Evolutionary conservation across 2,797 vertebrate species (phyloP).

Genomic region (Spondyliosoma cantharus): DNA sequence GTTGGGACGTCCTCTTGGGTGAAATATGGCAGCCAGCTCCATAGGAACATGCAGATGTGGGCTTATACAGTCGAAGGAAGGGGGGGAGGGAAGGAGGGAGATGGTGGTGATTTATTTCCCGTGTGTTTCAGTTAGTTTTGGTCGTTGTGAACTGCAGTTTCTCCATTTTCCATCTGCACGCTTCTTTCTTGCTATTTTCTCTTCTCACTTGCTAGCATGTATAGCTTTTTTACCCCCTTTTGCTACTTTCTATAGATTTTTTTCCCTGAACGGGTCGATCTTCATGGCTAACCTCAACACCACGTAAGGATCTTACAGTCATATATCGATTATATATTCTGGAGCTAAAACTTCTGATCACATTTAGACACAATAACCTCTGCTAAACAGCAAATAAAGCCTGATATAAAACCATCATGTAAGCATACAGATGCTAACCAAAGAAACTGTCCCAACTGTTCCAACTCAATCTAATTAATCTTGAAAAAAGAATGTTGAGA

Average conservation of each 20-base stretch:
- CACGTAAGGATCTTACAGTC: background rate
- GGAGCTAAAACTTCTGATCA: background rate
- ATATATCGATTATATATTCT: background rate
- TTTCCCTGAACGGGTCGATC: background rate
- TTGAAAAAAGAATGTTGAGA: slow-evolving; percentile 56
- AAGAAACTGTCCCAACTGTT: slow-evolving; percentile 15
- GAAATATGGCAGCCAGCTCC: slow-evolving; percentile 75
- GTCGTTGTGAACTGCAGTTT: slow-evolving; percentile 67
- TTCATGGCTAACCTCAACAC: slow-evolving; percentile 19
- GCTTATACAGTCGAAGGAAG: slow-evolving; percentile 50
- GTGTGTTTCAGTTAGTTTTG: slow-evolving; percentile 77
- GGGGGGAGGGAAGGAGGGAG: slow-evolving; percentile 39
- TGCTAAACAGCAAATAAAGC: background rate
- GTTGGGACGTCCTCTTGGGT: slow-evolving; percentile 66
- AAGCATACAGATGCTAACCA: slow-evolving; percentile 4
- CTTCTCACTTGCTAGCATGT: slow-evolving; percentile 36
- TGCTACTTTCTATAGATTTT: background rate
- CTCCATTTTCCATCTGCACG: slow-evolving; percentile 73
- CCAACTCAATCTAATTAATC: slow-evolving; percentile 44
- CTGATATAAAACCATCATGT: slow-evolving; percentile 5
- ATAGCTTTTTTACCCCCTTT: slow-evolving; percentile 1
- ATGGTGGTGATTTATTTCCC: slow-evolving; percentile 79
- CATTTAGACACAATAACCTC: background rate
- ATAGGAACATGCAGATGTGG: slow-evolving; percentile 79
- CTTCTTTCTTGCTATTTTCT: slow-evolving; percentile 34